Percentiles rank a stretch among this genome's conserved stretches.
Conservation (phyloP, 2,888 invertebrate species). For the Drepana falcataria region DNA sequence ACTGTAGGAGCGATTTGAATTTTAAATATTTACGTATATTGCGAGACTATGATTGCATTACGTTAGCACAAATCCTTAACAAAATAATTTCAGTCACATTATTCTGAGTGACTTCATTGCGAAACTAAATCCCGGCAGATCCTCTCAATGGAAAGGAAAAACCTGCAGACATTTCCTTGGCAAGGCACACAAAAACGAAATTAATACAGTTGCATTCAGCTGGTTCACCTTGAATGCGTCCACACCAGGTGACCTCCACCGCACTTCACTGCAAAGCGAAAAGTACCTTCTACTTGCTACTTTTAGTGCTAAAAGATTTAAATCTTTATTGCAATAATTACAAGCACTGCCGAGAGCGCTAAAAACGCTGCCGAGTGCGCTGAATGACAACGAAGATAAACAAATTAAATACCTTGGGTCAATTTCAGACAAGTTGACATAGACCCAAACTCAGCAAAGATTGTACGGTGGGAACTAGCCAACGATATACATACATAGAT, state of each 20-base stretch:
- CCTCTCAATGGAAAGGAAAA: neutral
- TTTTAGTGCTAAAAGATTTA: neutral
- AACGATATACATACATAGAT: too few species aligned
- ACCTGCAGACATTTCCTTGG: neutral
- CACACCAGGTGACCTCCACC: neutral
- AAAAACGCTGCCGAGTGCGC: neutral
- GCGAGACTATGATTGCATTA: too few species aligned
- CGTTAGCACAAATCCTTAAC: too few species aligned
- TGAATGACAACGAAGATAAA: neutral
- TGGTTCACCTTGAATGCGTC: neutral
- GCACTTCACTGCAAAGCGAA: neutral
- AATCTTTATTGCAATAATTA: neutral
- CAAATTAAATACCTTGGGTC: too few species aligned
- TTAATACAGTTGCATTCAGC: conserved; percentile 1
- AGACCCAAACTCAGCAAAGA: too few species aligned
- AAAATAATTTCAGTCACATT: too few species aligned
- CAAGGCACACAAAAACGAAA: neutral
- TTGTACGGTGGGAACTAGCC: too few species aligned
- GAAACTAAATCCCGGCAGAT: neutral
- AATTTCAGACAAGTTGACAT: too few species aligned
- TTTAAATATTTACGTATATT: too few species aligned
- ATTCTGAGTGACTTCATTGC: too few species aligned
- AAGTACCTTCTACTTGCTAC: neutral
- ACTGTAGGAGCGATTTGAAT: too few species aligned
- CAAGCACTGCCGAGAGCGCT: neutral